Percentiles rank a stretch among this genome's conserved stretches.
Evolutionary conservation across 2,113 vertebrate genomes (phyloP).

Genomic region (Tympanuchus pallidicinctus): DNA sequence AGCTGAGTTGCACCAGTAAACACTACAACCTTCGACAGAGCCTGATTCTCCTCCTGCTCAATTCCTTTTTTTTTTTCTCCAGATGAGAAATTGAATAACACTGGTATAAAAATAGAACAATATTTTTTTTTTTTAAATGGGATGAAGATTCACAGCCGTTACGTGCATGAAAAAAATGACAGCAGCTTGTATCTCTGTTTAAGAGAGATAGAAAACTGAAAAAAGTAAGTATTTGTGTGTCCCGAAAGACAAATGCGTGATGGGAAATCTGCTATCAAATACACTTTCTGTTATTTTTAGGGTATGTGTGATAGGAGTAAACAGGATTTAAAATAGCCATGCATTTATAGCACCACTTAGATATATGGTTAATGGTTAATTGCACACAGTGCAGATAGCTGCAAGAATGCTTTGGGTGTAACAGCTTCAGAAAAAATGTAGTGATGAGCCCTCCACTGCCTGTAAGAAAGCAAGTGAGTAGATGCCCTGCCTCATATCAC

Average conservation of each 20-base stretch:
- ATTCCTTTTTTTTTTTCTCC: neutral
- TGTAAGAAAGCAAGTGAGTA: neutral
- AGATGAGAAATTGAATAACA: neutral
- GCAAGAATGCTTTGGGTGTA: neutral
- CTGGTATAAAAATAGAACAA: neutral
- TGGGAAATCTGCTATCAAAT: neutral
- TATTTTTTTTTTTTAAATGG: neutral
- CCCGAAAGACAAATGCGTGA: neutral
- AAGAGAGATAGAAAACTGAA: neutral
- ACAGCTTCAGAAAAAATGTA: neutral
- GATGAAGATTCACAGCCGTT: neutral
- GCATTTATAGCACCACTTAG: neutral
- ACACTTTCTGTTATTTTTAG: neutral
- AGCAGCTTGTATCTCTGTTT: neutral
- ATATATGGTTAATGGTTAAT: neutral
- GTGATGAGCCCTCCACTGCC: neutral
- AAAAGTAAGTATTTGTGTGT: neutral
- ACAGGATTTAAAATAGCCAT: neutral
- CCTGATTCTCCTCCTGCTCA: neutral
- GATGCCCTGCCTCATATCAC: neutral
- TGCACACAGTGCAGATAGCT: neutral
- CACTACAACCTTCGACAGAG: neutral
- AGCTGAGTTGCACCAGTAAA: neutral
- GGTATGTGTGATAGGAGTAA: neutral
- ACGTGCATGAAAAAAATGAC: neutral